A percentile compares a stretch with the other conserved stretches of the same genome.
These are phyloP conservation scores for Prosopocoilus inquinatus DNA, from an alignment of 2,888 invertebrate species.

Conservation along the genomic window DNA sequence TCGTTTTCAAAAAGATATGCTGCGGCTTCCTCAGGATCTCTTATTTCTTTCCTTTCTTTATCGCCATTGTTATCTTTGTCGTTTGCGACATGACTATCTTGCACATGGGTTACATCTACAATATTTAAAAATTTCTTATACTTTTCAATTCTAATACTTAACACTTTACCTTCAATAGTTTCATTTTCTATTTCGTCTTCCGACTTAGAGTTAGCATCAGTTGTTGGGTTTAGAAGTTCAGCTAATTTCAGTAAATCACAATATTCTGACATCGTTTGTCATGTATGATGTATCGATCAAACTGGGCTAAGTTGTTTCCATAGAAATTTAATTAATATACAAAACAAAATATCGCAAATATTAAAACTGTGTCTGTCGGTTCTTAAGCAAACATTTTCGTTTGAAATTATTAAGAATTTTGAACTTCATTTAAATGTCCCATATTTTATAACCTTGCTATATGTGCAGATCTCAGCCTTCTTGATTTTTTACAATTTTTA, in stretches of 20 bases:
- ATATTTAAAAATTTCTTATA: background rate
- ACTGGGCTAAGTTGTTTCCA: slow-evolving; percentile 4
- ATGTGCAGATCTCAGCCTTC: too few relatives aligned
- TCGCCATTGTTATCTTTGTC: background rate
- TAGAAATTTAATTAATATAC: background rate
- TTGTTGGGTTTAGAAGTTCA: slow-evolving; percentile 40
- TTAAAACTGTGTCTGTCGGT: background rate
- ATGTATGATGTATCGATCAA: slow-evolving; percentile 7
- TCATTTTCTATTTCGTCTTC: slow-evolving; percentile 36
- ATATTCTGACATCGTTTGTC: slow-evolving; percentile 33
- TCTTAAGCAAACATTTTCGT: background rate
- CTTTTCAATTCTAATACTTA: background rate
- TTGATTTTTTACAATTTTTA: too few relatives aligned
- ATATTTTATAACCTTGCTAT: too few relatives aligned
- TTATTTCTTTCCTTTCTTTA: slow-evolving; percentile 2
- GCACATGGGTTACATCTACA: slow-evolving; percentile 48
- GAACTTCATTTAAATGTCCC: too few relatives aligned
- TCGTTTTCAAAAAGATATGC: slow-evolving; percentile 10
- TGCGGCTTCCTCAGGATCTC: slow-evolving; percentile 15
- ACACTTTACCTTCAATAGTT: slow-evolving; percentile 11
- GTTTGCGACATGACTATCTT: slow-evolving; percentile 48
- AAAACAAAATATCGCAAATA: too few relatives aligned
- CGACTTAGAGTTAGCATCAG: slow-evolving; percentile 37
- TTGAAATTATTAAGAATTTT: background rate
- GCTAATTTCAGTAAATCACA: slow-evolving; percentile 43